Base-by-base conservation (phyloP, 2,113 vertebrate species). In the Rhynchopsitta pachyrhyncha region DNA sequence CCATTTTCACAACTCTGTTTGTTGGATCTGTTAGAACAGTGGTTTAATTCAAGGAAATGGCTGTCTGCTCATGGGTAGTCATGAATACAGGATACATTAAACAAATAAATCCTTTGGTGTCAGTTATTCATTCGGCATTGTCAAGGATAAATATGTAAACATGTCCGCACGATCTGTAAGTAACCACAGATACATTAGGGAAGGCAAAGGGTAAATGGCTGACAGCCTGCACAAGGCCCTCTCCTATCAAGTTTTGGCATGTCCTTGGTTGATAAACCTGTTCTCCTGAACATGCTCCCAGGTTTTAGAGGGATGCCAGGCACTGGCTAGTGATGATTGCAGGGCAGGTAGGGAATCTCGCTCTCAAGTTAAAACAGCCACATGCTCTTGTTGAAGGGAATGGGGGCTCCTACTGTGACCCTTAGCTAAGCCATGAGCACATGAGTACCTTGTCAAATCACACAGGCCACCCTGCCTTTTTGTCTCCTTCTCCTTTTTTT, bases 201-300 rank as follows among this genome's bases (percentile, higher is more conserved):
- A 53, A 95, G 94, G 87, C 78, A 55, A 42, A 87, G 91, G 93
- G 79, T 84, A 22, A 49, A 11, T 13, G 62, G 79, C 91, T 85
- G 84, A 55, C 91, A 77, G 92, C 70, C 86, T 86, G 86, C 89
- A 84, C 93, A 44, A 39, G 85, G 46, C 83, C 68, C 80, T 82
- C 4, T 62, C 33, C 91, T 29, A 8, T 81, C 95, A 89, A 50
- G 95, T 94, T 68, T 77, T 71, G 89, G 83, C 95, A 78, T 1
- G 91, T 59, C 35, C 13, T 49, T 4, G 29, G 74, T 81, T 86
- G 94, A 93, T 83, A 78, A 94, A 96, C 93, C 96, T 92, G 95
- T 96, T 95, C 35, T 67, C 49, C 87, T 68, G 71, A 90, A 12
- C 22, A 0, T 64, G 76, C 87, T 84, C 79, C 14, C 0, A 13